phyloP scores from a whole-genome alignment of 1,140 invertebrate species.

The Oedothorax gibbosus region DNA sequence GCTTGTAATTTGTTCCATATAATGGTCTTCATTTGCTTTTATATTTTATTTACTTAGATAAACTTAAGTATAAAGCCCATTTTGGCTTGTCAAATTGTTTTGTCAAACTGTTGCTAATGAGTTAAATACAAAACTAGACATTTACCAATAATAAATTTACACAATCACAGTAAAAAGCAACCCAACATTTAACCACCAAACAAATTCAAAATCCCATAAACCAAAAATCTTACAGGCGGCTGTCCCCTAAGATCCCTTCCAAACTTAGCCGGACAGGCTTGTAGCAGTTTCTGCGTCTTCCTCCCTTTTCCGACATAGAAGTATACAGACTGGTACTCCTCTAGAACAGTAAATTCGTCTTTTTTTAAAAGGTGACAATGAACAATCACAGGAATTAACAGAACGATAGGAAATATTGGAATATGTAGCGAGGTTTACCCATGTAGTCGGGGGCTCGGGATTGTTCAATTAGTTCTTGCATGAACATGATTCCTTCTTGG shows the following conservation, averaged over 20 bases:
- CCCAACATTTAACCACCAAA: not conserved
- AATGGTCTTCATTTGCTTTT: no score
- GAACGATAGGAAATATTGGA: not conserved
- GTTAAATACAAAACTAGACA: no score
- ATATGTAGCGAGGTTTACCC: conserved; percentile 34
- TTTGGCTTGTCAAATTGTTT: no score
- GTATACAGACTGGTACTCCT: conserved; percentile 61
- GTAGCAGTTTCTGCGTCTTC: conserved; percentile 69
- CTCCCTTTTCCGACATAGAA: conserved; percentile 60
- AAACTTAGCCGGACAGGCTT: conserved; percentile 93
- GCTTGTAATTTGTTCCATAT: no score
- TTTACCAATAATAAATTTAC: no score
- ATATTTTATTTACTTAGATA: no score
- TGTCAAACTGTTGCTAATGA: no score
- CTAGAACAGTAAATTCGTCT: conserved; percentile 18
- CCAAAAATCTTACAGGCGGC: conserved; percentile 46
- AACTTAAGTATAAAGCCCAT: no score
- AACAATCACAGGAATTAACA: not conserved
- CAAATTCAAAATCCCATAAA: not conserved
- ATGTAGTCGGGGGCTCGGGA: conserved; percentile 79
- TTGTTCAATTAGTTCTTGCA: conserved; percentile 96
- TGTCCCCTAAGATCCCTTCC: conserved; percentile 76
- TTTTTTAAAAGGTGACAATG: conserved; percentile 1
- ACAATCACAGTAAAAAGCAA: no score
- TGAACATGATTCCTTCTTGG: conserved; percentile 92